Base-by-base conservation (phyloP, 2,113 vertebrate genomes). In the Sceloporus undulatus region DNA sequence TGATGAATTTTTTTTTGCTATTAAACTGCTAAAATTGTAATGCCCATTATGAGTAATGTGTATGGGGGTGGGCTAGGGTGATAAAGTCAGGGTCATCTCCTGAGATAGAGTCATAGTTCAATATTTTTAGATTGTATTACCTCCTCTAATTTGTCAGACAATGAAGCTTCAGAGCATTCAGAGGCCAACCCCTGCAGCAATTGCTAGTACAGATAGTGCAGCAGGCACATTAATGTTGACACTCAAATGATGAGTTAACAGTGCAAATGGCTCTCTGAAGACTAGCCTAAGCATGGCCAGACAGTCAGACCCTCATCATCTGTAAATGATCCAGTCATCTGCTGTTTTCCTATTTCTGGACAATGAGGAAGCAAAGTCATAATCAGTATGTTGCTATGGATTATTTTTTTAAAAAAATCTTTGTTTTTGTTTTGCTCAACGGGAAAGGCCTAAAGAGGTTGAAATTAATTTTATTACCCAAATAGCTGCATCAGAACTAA, bases 81-180 rank as follows among this genome's bases (percentile, higher is more conserved):
- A 87, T 56, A 92, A 92, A 94, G 86, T 68, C 42, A 83, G 16
- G n/a, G 70, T 79, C 59, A 59, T 85, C 88, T 48, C 8, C 14
- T 48, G 19, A 89, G 59, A 85, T 65, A 59, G 68, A 94, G 87
- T 80, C 81, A 90, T 66, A 93, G 76, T 83, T 92, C 85, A 91
- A 80, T 87, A 80, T n/a, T 91, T 84, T 89, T 86, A 90, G 56
- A 86, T 90, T 93, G 88, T 92, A 75, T 88, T 91, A 84, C 27
- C 89, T 84, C 83, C 62, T 95, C 87, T 89, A 91, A 88, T 93
- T 95, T 95, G 85, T 91, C 79, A 92, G 77, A 91, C 90, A 90
- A 88, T 74, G 84, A 92, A 82, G 23, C 40, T 86, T 82, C 85
- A 90, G 79, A 91, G 68, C 71, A 90, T 87, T 93, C 76, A 29